These are phyloP conservation scores for Cremastobaeus sp. DNA, from an alignment of 2,888 invertebrate genomes.

Conservation along the genomic window DNA sequence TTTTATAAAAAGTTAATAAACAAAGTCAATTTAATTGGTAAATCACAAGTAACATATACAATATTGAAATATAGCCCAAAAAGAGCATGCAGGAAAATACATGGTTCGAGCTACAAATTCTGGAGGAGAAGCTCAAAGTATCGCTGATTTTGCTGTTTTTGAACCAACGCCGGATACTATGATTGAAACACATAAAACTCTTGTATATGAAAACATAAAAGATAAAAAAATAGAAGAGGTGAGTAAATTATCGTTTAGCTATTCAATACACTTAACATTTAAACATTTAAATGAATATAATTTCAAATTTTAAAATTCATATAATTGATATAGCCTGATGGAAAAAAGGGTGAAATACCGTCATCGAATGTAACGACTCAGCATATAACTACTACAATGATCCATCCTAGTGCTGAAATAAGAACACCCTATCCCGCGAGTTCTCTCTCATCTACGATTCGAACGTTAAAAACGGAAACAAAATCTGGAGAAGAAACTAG, in stretches of 20 bases:
- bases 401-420: conserved; percentile 71
- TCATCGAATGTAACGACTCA: conserved; percentile 72
- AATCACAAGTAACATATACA: too few species aligned
- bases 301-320: not conserved
- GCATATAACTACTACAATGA: conserved; percentile 72
- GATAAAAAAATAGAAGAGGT: conserved; percentile 75
- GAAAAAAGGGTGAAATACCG: conserved; percentile 71
- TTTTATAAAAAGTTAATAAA: too few species aligned
- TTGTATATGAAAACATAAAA: conserved; percentile 81
- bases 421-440: conserved; percentile 68
- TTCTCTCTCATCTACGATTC: conserved; percentile 66
- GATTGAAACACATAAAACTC: conserved; percentile 84
- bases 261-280: not conserved
- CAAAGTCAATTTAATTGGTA: too few species aligned
- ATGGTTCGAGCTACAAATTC: conserved; percentile 86
- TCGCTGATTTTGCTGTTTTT: conserved; percentile 87
- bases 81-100: conserved; percentile 86
- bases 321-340: conserved; percentile 68
- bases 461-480: conserved; percentile 69
- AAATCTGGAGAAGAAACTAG: conserved; percentile 61
- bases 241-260: conserved; percentile 36
- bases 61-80: conserved; percentile 79
- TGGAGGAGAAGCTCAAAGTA: conserved; percentile 90
- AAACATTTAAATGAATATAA: too few species aligned
- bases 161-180: conserved; percentile 85